These are phyloP conservation scores for Oceanodroma tethys DNA, from an alignment of 2,113 vertebrate genomes.

Conservation along the genomic window DNA sequence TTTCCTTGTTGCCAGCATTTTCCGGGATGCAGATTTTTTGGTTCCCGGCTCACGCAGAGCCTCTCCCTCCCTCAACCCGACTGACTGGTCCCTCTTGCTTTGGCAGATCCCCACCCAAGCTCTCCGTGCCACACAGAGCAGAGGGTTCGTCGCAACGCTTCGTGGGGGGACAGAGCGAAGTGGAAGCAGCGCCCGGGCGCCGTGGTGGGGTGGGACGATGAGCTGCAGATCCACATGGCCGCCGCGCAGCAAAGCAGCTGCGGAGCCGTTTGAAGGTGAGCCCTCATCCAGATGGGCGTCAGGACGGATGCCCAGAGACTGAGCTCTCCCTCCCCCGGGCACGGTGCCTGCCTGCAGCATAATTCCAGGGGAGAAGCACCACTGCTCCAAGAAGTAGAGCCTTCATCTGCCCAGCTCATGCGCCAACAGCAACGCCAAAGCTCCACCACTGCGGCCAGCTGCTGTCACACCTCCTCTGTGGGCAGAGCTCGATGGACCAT, in stretches of 20 bases:
- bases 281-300: rapidly evolving
- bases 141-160: not conserved
- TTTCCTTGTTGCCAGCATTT: not conserved
- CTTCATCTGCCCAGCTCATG: not conserved
- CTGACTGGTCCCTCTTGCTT: not conserved
- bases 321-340: no score
- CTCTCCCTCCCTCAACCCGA: not conserved
- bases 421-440: not conserved
- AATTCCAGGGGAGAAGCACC: not conserved
- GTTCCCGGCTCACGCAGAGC: not conserved
- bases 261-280: not conserved
- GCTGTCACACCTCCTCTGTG: not conserved
- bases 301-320: not conserved
- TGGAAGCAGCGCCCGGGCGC: not conserved
- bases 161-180: not conserved
- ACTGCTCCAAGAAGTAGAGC: not conserved
- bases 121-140: not conserved
- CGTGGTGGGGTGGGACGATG: rapidly evolving
- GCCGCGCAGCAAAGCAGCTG: not conserved
- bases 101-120: no score
- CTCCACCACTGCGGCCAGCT: not conserved
- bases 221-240: rapidly evolving
- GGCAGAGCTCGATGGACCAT: not conserved
- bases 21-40: not conserved
- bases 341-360: not conserved